Percentiles rank a stretch among this genome's conserved stretches.
phyloP scores from a whole-genome alignment of 1,140 invertebrate genomes.

The Glossosoma conforme region DNA sequence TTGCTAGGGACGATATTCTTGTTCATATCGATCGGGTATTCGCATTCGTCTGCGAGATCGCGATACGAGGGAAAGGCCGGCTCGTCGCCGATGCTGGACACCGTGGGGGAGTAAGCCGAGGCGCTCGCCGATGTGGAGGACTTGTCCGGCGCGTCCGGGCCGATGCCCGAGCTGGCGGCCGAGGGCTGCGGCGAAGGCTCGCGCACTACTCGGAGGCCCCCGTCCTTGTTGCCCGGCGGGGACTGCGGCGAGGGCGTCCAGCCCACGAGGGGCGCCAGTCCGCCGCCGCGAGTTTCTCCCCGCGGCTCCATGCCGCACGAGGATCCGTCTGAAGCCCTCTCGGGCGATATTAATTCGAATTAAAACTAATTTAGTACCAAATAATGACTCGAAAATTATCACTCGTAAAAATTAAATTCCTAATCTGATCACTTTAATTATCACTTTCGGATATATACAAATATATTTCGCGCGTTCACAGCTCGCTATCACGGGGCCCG shows the following conservation, averaged over 20 bases:
- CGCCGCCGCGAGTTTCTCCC: constrained; percentile 2
- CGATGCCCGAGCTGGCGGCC: constrained; percentile 35
- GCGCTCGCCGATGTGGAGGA: constrained; percentile 13
- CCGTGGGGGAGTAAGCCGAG: constrained; percentile 35
- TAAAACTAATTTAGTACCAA: constrained; percentile 10
- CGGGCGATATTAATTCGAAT: background rate
- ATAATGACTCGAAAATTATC: constrained; percentile 26
- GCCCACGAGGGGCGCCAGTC: constrained; percentile 39
- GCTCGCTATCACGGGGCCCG: background rate
- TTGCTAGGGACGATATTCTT: constrained; percentile 16
- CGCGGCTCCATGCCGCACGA: constrained; percentile 11
- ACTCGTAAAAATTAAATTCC: constrained; percentile 18
- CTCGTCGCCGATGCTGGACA: constrained; percentile 36
- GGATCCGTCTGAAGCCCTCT: background rate
- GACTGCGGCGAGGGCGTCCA: constrained; percentile 35
- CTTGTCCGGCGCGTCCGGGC: constrained; percentile 21
- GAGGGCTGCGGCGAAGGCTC: constrained; percentile 16
- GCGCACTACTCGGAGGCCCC: constrained; percentile 4
- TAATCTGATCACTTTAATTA: constrained; percentile 23
- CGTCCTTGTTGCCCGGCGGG: constrained; percentile 25
- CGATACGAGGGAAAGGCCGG: constrained; percentile 30
- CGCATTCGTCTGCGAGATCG: constrained; percentile 30
- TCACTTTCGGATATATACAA: constrained; percentile 19
- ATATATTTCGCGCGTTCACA: background rate
- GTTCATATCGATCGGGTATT: constrained; percentile 29